phyloP scores from a whole-genome alignment of 2,113 vertebrate genomes.

The Thamnophis sirtalis region DNA sequence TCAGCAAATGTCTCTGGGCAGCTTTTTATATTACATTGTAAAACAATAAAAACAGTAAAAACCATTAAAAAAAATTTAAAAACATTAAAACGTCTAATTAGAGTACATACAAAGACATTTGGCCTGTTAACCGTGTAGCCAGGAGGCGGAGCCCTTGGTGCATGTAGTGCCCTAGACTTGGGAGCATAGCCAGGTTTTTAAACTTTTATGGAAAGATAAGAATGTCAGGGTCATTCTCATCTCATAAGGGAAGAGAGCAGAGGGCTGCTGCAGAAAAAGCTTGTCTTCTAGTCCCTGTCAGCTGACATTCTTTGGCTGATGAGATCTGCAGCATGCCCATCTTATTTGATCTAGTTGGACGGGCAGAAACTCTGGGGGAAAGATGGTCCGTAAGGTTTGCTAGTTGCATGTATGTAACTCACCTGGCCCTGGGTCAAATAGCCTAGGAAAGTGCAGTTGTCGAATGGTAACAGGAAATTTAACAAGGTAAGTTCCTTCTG shows the following conservation, averaged over 20 bases:
- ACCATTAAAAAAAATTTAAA: neutral
- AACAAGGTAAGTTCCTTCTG: neutral
- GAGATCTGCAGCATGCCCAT: neutral
- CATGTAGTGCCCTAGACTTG: neutral
- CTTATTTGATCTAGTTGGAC: neutral
- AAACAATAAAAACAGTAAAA: neutral
- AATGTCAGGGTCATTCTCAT: no score
- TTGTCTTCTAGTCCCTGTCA: neutral
- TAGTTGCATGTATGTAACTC: neutral
- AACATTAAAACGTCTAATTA: neutral
- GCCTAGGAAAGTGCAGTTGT: neutral
- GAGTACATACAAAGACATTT: neutral
- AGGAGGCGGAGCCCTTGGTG: neutral
- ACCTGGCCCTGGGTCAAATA: slow-evolving; percentile 18
- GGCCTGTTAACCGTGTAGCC: neutral
- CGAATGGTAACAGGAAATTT: slow-evolving; percentile 13
- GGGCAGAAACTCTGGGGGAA: neutral
- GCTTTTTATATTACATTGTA: neutral
- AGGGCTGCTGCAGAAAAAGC: no score
- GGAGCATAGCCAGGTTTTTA: neutral
- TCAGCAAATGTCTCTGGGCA: no score
- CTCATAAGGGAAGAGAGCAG: neutral
- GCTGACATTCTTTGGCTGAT: neutral
- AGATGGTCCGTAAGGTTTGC: neutral
- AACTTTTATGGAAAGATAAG: neutral